Evolutionary conservation across 1,140 invertebrate genomes (phyloP).

Genomic region (Lepidotrigona ventralis): DNA sequence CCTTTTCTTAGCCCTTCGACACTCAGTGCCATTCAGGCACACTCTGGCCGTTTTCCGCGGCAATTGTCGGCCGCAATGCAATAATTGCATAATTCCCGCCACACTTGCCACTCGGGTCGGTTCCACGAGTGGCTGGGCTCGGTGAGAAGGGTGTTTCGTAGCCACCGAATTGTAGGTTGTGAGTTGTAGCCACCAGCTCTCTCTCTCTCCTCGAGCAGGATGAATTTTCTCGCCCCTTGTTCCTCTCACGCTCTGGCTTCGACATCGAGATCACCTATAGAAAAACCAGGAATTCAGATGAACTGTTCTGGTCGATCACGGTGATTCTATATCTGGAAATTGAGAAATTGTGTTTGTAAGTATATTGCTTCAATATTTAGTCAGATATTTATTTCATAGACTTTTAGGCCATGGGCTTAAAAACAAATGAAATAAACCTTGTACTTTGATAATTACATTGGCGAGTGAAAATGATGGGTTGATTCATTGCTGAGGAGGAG

Average conservation of each 20-base stretch:
- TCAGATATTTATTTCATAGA: no score
- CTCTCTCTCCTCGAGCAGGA: background rate
- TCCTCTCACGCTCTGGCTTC: background rate
- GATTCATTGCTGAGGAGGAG: background rate
- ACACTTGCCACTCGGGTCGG: constrained; percentile 55
- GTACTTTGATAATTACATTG: background rate
- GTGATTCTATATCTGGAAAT: background rate
- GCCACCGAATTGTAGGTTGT: constrained; percentile 34
- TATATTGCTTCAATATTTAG: background rate
- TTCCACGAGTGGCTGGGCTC: constrained; percentile 60
- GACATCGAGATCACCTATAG: background rate
- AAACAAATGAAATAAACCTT: no score
- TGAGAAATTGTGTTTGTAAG: background rate
- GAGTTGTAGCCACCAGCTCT: constrained; percentile 26
- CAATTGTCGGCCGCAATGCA: constrained; percentile 64
- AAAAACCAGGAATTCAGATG: background rate
- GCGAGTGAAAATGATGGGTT: constrained; percentile 6
- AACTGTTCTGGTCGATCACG: background rate
- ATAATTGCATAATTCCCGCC: constrained; percentile 70
- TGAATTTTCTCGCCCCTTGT: background rate
- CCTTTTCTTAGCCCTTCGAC: constrained; percentile 42
- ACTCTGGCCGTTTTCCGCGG: constrained; percentile 61
- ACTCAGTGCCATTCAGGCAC: constrained; percentile 60
- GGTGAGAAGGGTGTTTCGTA: constrained; percentile 58
- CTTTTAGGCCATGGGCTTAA: no score